Percentiles rank a stretch among this genome's conserved stretches.
phyloP scores from a whole-genome alignment of 2,888 invertebrate genomes.

The Leptinotarsa juncta region DNA sequence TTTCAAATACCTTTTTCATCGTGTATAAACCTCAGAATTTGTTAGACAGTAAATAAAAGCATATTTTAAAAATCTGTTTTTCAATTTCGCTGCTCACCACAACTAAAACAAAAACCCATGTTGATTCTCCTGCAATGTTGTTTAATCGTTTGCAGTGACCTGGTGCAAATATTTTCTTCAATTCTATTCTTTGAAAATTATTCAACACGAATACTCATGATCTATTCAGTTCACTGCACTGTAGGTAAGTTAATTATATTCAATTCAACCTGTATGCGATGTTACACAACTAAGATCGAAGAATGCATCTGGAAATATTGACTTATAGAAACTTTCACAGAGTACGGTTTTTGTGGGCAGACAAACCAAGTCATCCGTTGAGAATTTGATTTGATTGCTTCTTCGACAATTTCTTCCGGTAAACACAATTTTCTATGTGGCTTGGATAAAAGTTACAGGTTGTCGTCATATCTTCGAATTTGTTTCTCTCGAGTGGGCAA shows the following conservation, averaged over 20 bases:
- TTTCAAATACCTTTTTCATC: neutral
- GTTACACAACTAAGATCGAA: neutral
- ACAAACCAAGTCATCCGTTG: conserved; percentile 1
- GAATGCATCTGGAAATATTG: neutral
- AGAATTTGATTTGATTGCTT: conserved; percentile 9
- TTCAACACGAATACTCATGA: neutral
- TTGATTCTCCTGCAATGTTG: neutral
- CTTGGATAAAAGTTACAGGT: neutral
- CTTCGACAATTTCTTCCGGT: neutral
- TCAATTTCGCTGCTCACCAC: neutral
- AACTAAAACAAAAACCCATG: neutral
- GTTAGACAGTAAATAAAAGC: neutral
- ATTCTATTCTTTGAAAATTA: neutral
- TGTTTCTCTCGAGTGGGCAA: neutral
- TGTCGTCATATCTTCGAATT: neutral
- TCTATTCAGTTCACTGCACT: neutral
- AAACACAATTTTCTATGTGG: neutral
- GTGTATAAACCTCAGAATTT: neutral
- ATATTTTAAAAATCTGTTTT: neutral
- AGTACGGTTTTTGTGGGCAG: neutral
- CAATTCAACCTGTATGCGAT: neutral
- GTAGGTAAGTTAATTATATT: neutral
- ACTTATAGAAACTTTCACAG: neutral
- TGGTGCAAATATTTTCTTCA: neutral
- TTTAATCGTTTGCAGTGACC: conserved; percentile 1